Percentiles rank a stretch among this genome's conserved stretches.
Evolutionary conservation across 2,797 vertebrate species (phyloP).

Genomic region (Simalia tracyae): DNA sequence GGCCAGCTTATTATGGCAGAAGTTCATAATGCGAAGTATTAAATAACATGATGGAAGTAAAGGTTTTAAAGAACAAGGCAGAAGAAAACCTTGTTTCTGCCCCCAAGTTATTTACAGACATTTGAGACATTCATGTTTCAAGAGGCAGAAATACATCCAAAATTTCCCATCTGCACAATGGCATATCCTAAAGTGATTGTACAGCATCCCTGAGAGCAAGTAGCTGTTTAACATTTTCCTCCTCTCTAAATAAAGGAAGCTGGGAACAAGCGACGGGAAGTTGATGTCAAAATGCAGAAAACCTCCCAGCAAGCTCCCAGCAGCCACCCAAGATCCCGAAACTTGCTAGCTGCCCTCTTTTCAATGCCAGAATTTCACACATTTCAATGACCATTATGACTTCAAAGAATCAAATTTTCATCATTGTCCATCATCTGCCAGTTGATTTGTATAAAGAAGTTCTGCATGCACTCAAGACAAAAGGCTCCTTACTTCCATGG

Average conservation of each 20-base stretch:
- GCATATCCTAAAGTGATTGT: conserved; percentile 60
- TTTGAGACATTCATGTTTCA: conserved; percentile 43
- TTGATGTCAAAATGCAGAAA: conserved; percentile 91
- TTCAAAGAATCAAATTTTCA: conserved; percentile 99
- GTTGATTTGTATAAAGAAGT: conserved; percentile 91
- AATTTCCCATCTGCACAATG: conserved; percentile 42
- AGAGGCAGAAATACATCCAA: conserved; percentile 46
- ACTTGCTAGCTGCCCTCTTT: conserved; percentile 85
- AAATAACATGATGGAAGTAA: neutral
- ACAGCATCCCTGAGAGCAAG: conserved; percentile 63
- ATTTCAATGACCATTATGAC: conserved; percentile 98
- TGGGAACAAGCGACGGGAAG: conserved; percentile 90
- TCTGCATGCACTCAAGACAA: conserved; percentile 87
- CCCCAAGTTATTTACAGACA: conserved; percentile 27
- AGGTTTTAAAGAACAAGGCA: conserved; percentile 13
- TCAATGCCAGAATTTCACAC: conserved; percentile 96
- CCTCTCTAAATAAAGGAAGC: conserved; percentile 78
- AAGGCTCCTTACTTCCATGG: conserved; percentile 78
- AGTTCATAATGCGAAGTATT: conserved; percentile 20
- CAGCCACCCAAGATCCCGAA: conserved; percentile 91
- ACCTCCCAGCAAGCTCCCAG: conserved; percentile 92
- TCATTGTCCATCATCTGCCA: conserved; percentile 93
- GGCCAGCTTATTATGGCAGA: conserved; percentile 17
- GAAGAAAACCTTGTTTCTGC: neutral
- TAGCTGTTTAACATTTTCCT: conserved; percentile 60